phyloP scores from a whole-genome alignment of 2,888 invertebrate genomes.

The Cephus sareptanus region DNA sequence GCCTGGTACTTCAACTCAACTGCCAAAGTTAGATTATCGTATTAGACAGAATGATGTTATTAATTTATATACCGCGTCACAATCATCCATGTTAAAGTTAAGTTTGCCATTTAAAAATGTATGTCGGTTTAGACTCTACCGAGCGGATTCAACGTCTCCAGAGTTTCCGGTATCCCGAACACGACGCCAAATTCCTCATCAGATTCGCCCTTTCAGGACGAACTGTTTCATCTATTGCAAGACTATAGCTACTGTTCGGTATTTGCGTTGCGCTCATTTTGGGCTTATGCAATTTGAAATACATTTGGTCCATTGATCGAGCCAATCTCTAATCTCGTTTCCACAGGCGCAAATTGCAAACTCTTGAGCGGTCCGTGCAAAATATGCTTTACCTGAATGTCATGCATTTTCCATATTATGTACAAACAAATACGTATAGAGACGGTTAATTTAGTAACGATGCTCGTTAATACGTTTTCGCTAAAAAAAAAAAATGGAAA shows the following conservation, averaged over 20 bases:
- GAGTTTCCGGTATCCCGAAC: neutral
- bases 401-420: neutral
- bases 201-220: too few relatives aligned
- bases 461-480: neutral
- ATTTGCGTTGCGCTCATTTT: neutral
- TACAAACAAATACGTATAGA: neutral
- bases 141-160: neutral
- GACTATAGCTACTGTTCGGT: too few relatives aligned
- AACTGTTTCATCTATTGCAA: too few relatives aligned
- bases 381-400: neutral
- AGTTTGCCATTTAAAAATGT: neutral
- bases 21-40: conserved; percentile 48
- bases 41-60: neutral
- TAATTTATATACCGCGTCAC: conserved; percentile 1
- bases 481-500: neutral
- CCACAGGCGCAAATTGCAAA: neutral
- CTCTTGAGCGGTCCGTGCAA: neutral
- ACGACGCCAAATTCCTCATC: neutral
- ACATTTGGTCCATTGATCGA: neutral
- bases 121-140: neutral
- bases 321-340: neutral
- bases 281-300: neutral
- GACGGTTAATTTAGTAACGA: neutral
- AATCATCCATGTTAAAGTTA: neutral
- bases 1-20: conserved; percentile 38